phyloP scores from a whole-genome alignment of 2,888 invertebrate genomes.

The Oscheius onirici region DNA sequence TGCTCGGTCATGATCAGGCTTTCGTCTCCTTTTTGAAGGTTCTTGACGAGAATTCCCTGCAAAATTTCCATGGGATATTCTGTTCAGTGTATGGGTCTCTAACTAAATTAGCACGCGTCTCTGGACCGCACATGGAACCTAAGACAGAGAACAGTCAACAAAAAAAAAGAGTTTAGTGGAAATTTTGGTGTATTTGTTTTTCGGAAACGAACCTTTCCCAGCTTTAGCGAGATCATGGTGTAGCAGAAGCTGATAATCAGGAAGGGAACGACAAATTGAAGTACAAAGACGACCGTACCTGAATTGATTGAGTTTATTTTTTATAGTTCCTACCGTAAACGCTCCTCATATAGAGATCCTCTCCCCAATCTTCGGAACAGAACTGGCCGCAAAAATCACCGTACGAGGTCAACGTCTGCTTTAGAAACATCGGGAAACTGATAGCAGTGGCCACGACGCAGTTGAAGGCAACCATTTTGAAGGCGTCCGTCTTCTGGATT shows the following conservation, averaged over 20 bases:
- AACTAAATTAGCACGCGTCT: background rate
- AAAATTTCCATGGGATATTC: conserved; percentile 1
- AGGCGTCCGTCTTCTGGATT: conserved; percentile 63
- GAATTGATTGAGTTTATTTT: no score
- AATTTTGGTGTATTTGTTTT: background rate
- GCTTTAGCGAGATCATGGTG: conserved; percentile 63
- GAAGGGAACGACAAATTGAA: conserved; percentile 69
- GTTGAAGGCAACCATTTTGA: conserved; percentile 64
- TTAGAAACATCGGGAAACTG: conserved; percentile 66
- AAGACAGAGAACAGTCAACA: background rate
- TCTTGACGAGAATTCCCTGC: conserved; percentile 58
- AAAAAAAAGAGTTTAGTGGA: background rate
- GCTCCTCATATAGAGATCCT: conserved; percentile 41
- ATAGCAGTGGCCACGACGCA: conserved; percentile 54
- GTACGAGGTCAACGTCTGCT: conserved; percentile 49
- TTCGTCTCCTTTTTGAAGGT: conserved; percentile 41
- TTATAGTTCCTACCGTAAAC: conserved; percentile 51
- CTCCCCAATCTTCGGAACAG: conserved; percentile 68
- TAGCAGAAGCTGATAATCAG: conserved; percentile 67
- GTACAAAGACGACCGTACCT: conserved; percentile 66
- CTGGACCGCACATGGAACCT: background rate
- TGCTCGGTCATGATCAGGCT: conserved; percentile 60
- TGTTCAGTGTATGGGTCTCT: background rate
- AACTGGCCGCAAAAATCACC: conserved; percentile 56
- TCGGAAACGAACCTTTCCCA: conserved; percentile 56